A percentile compares a stretch with the other conserved stretches of the same genome.
phyloP scores from a whole-genome alignment of 2,888 invertebrate genomes.

The Epinotia demarniana region DNA sequence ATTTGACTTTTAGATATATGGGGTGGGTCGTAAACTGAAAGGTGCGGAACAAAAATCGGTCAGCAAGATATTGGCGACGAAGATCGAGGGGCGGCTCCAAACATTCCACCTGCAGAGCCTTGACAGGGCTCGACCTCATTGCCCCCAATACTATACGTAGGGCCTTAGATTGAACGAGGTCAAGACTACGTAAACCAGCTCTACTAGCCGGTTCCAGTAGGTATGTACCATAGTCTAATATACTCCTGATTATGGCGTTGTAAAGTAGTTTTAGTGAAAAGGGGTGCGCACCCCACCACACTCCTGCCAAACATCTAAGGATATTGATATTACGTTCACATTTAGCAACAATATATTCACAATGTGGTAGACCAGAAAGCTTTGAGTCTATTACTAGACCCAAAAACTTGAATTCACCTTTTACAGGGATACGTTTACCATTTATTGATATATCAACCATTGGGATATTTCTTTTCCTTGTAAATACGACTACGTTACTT shows the following conservation, averaged over 20 bases:
- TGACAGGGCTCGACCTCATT: not conserved
- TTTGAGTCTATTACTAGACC: not conserved
- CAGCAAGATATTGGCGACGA: too few species aligned
- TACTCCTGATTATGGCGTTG: conserved; percentile 9
- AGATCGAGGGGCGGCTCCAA: too few species aligned
- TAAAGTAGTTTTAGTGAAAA: conserved; percentile 1
- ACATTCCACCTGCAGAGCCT: too few species aligned
- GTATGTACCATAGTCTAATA: conserved; percentile 3
- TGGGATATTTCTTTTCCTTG: not conserved
- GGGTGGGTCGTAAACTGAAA: not conserved
- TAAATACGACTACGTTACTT: not conserved
- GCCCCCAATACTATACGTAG: conserved; percentile 3
- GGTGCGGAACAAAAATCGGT: too few species aligned
- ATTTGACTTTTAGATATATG: not conserved
- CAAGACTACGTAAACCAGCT: not conserved
- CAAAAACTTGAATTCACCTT: not conserved
- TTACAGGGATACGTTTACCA: not conserved
- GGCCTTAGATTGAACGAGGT: not conserved
- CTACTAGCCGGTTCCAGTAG: not conserved
- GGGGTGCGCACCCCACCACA: conserved; percentile 20
- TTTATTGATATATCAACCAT: not conserved
- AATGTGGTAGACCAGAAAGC: not conserved
- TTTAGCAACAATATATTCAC: not conserved
- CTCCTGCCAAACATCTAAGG: conserved; percentile 12
- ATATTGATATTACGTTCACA: conserved; percentile 10